Base-by-base conservation (phyloP, 1,140 invertebrate species). In the Formica exsecta region DNA sequence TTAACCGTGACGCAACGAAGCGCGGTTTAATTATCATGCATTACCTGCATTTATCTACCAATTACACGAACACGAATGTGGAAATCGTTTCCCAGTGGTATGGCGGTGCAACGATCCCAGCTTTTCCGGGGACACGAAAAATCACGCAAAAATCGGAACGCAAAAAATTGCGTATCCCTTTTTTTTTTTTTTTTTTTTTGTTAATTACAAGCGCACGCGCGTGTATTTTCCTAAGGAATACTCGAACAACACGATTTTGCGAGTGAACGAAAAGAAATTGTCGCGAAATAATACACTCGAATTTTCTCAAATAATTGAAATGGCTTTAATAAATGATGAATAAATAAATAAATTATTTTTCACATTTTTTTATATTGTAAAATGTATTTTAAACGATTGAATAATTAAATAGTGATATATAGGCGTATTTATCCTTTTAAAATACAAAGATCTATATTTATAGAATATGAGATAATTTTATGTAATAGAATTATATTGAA, bases 11-110 rank as follows among this genome's bases (percentile, higher is more conserved):
- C 68, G 83, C 87, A 81, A 89, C 48, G 38, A 81, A 81, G 38
- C 71, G 25, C 38, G 54, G 62, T 89, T 86, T 89, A 86, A 89
- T 89, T 89, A 86, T 73, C 68, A 74, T 81, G 38, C 71, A 79
- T 65, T 86, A 80, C 44, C 65, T 70, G 64, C 51, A 59, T 83
- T 51, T 83, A 83, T 83, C 79, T 83, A 61, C 41, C 79, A 81
- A 86, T 89, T 81, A 89, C 70, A 44, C 13, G 38, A 36, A 70
- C 38, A 22, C 54, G 61, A 64, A 73, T 22, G 57, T 32, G 76
- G 61, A 87, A 85, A 85, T 88, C 68, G n/a, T 51, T 59, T 29
- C 13, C 62, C 25, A 83, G 19, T 38, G 22, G 44, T 29, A 22
- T 3, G 44, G 16, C 16, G 22, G 25, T 29, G 16, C 48, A 48